A percentile compares a stretch with the other conserved stretches of the same genome.
These are phyloP conservation scores for Corythoichthys intestinalis DNA, from an alignment of 2,113 vertebrate genomes.

Conservation along the genomic window DNA sequence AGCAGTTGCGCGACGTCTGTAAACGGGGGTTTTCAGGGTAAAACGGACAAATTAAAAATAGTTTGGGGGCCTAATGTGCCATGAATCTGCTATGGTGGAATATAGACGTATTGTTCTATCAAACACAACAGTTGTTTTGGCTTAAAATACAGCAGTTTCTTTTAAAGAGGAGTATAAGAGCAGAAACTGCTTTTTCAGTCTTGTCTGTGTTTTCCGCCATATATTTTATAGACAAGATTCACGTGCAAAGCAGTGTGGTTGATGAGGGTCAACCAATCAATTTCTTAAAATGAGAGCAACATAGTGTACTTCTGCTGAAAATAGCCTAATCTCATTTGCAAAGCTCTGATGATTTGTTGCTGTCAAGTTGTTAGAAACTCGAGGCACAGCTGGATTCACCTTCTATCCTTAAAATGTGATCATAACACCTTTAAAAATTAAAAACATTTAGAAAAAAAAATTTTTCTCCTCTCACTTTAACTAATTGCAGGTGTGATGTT, in stretches of 20 bases:
- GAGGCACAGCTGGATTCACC: conserved; percentile 14
- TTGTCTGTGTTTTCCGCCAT: not conserved
- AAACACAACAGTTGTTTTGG: too few species aligned
- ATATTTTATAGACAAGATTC: conserved; percentile 26
- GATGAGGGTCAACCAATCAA: conserved; percentile 10
- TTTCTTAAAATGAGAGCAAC: conserved; percentile 21
- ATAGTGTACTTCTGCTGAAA: conserved; percentile 14
- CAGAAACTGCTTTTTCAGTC: too few species aligned
- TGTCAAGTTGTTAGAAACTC: conserved; percentile 18
- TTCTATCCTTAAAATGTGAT: not conserved
- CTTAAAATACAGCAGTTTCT: too few species aligned
- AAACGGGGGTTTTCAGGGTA: too few species aligned
- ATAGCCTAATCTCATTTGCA: conserved; percentile 22
- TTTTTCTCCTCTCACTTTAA: conserved; percentile 6
- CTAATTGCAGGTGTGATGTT: conserved; percentile 33
- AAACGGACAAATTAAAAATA: too few species aligned
- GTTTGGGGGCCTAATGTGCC: too few species aligned
- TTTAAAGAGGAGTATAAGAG: too few species aligned
- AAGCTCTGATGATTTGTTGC: conserved; percentile 36
- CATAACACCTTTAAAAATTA: conserved; percentile 9
- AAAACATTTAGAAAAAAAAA: too few species aligned
- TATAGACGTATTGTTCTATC: too few species aligned
- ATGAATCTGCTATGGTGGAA: too few species aligned
- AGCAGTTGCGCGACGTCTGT: too few species aligned
- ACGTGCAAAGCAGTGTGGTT: conserved; percentile 24